Percentiles rank a stretch among this genome's conserved stretches.
Evolutionary conservation across 2,888 invertebrate species (phyloP).

Genomic region (Opisthograptis luteolata): DNA sequence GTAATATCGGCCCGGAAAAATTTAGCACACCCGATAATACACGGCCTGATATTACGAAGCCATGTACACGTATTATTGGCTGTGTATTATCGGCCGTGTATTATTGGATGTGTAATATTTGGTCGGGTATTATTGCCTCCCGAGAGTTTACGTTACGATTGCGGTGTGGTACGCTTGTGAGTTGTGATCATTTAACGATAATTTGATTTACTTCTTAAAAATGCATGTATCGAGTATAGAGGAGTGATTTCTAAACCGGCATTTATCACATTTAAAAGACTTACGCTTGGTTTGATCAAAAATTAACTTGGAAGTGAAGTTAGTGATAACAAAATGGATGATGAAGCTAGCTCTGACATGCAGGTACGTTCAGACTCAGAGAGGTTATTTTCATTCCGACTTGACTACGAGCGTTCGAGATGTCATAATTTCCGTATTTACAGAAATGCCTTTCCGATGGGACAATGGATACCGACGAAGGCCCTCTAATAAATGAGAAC

Average conservation of each 20-base stretch:
- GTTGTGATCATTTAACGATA: too few species aligned
- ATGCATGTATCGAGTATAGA: not conserved
- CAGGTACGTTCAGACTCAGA: conserved; percentile 55
- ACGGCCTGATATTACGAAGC: too few species aligned
- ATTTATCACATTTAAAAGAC: not conserved
- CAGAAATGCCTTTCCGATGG: conserved; percentile 73
- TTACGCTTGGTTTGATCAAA: not conserved
- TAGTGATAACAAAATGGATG: conserved; percentile 46
- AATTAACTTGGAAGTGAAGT: not conserved
- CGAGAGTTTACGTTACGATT: too few species aligned
- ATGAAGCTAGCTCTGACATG: conserved; percentile 73
- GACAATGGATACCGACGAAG: conserved; percentile 77
- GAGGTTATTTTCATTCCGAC: conserved; percentile 40
- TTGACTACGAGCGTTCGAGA: not conserved
- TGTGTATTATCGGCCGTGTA: too few species aligned
- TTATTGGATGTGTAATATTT: too few species aligned
- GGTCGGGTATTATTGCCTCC: too few species aligned
- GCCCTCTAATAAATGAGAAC: conserved; percentile 75
- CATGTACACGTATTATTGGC: too few species aligned
- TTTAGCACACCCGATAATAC: too few species aligned
- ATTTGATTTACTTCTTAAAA: too few species aligned
- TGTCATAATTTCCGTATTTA: conserved; percentile 34
- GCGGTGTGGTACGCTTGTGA: too few species aligned
- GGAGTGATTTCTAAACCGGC: not conserved
- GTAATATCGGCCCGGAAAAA: too few species aligned